Percentiles rank a stretch among this genome's conserved stretches.
Evolutionary conservation across 2,888 invertebrate species (phyloP).

Genomic region (Cataglyphis cursor): DNA sequence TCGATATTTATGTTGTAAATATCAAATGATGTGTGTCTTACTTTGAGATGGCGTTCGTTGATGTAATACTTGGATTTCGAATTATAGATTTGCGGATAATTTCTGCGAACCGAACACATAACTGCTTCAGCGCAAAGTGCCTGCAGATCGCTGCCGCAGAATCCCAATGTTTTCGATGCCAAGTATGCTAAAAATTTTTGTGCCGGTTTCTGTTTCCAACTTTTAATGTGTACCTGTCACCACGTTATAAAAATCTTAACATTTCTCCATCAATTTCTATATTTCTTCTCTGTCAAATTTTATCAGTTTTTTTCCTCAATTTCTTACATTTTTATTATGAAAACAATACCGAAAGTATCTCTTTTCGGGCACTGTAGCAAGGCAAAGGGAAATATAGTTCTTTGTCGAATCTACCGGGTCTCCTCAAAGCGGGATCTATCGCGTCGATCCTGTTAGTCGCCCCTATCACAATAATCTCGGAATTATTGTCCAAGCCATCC

Average conservation of each 20-base stretch:
- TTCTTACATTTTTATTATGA: background rate
- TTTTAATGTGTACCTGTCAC: slow-evolving; percentile 86
- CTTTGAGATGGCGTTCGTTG: slow-evolving; percentile 89
- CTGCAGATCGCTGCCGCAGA: slow-evolving; percentile 90
- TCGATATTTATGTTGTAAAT: slow-evolving; percentile 18
- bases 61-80: slow-evolving; percentile 88
- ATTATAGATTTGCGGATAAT: slow-evolving; percentile 89
- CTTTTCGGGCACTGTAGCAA: slow-evolving; percentile 91
- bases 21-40: slow-evolving; percentile 55
- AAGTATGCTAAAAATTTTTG: slow-evolving; percentile 88
- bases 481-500: slow-evolving; percentile 95
- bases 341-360: slow-evolving; percentile 91
- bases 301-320: background rate
- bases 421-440: slow-evolving; percentile 95
- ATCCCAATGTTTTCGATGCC: slow-evolving; percentile 88
- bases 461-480: slow-evolving; percentile 95
- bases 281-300: background rate
- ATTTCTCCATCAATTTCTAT: background rate
- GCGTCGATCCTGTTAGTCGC: slow-evolving; percentile 96
- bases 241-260: background rate
- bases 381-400: slow-evolving; percentile 95
- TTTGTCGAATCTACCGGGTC: slow-evolving; percentile 96
- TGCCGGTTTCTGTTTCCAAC: slow-evolving; percentile 87
- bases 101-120: slow-evolving; percentile 88
- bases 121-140: slow-evolving; percentile 90